phyloP scores from a whole-genome alignment of 2,113 vertebrate species.

The Trachemys scripta region DNA sequence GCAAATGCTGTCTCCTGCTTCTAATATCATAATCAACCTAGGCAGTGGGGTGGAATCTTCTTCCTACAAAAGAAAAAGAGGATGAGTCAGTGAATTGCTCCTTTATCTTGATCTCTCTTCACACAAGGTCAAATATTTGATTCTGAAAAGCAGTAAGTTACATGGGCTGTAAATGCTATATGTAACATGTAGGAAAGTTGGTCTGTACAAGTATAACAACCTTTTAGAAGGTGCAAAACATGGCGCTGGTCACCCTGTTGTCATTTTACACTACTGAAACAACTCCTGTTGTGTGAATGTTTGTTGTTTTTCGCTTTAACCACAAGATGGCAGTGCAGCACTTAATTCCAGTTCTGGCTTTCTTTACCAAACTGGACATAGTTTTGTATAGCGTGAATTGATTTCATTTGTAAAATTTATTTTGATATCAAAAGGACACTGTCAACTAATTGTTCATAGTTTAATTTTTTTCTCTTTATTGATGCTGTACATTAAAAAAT shows the following conservation, averaged over 20 bases:
- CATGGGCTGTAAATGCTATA: not conserved
- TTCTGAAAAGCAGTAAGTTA: not conserved
- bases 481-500: not conserved
- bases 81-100: not conserved
- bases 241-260: not conserved
- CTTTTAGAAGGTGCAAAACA: accelerated
- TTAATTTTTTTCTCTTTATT: not conserved
- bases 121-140: not conserved
- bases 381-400: not conserved
- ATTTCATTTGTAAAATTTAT: not conserved
- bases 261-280: not conserved
- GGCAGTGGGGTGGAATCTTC: not conserved
- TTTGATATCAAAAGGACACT: not conserved
- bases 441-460: not conserved
- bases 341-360: not conserved
- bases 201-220: not conserved
- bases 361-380: not conserved
- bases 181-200: not conserved
- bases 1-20: conserved; percentile 15
- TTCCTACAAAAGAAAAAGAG: not conserved
- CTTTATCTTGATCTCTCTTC: not conserved
- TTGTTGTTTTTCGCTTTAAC: not conserved
- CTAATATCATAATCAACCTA: not conserved
- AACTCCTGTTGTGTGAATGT: accelerated
- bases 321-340: conserved; percentile 64